Evolutionary conservation across 2,888 invertebrate species (phyloP).

Genomic region (Rhodophaea formosa): DNA sequence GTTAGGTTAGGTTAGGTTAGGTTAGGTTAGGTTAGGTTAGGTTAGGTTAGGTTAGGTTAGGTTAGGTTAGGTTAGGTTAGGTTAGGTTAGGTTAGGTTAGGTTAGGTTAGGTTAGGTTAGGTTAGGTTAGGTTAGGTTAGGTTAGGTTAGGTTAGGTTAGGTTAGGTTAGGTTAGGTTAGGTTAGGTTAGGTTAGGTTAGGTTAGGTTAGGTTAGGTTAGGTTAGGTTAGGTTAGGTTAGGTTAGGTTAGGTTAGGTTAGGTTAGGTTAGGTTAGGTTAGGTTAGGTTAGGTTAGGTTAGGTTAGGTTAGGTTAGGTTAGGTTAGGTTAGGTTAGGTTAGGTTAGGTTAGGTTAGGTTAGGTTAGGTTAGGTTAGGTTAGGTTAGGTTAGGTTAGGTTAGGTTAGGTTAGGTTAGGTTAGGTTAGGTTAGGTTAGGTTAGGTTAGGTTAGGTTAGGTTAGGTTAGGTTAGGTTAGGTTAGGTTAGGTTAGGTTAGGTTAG

Average conservation of each 20-base stretch:
- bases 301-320: no score
- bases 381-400: no score
- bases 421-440: no score
- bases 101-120: conserved; percentile 28
- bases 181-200: conserved; percentile 16
- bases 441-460: no score
- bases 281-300: conserved; percentile 27
- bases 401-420: no score
- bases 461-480: no score
- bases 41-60: conserved; percentile 27
- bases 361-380: no score
- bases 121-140: conserved; percentile 21
- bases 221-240: conserved; percentile 35
- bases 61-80: conserved; percentile 28
- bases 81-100: conserved; percentile 26
- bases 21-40: conserved; percentile 19
- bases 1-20: not conserved
- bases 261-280: conserved; percentile 24
- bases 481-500: no score
- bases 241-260: conserved; percentile 33
- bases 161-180: conserved; percentile 13
- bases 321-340: no score
- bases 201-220: conserved; percentile 16
- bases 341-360: no score
- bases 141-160: conserved; percentile 7